These are phyloP conservation scores for Lycodopsis pacificus DNA, from an alignment of 2,797 vertebrate genomes.

Conservation along the genomic window DNA sequence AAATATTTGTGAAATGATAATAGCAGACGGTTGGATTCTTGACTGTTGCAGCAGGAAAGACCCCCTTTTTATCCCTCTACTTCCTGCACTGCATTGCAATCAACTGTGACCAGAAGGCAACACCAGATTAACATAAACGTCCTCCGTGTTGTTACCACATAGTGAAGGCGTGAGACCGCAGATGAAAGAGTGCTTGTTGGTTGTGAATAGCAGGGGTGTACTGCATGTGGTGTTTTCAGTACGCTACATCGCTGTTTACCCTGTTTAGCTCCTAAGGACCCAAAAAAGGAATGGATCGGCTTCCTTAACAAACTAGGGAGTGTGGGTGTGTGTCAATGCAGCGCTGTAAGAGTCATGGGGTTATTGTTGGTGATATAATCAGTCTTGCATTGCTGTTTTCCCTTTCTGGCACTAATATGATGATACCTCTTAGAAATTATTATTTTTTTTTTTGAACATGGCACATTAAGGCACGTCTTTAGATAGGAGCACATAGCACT, in stretches of 20 bases:
- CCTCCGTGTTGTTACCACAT: constrained; percentile 55
- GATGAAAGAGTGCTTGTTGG: constrained; percentile 76
- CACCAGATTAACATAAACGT: constrained; percentile 69
- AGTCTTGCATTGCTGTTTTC: constrained; percentile 10
- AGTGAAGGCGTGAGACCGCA: constrained; percentile 53
- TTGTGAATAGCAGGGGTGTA: constrained; percentile 66
- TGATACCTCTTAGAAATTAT: neutral
- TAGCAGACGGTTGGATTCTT: constrained; percentile 44
- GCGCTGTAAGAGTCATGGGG: constrained; percentile 20
- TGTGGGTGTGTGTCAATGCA: constrained; percentile 65
- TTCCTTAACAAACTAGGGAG: constrained; percentile 55
- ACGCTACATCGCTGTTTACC: constrained; percentile 68
- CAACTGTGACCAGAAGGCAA: constrained; percentile 60
- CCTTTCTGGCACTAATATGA: constrained; percentile 4
- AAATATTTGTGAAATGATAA: constrained; percentile 49
- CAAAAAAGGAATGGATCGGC: constrained; percentile 55
- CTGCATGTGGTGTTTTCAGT: constrained; percentile 80
- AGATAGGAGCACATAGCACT: constrained; percentile 7
- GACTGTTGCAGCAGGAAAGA: constrained; percentile 36
- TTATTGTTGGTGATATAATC: constrained; percentile 23
- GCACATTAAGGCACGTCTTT: constrained; percentile 1
- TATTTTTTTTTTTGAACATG: neutral
- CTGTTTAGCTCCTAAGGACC: constrained; percentile 60
- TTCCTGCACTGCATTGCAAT: constrained; percentile 54
- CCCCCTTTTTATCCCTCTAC: constrained; percentile 31